Evolutionary conservation across 2,888 invertebrate species (phyloP), one percentile per base, ranked within the genome.

Genomic region (Vannuccia rotundouncinata): DNA sequence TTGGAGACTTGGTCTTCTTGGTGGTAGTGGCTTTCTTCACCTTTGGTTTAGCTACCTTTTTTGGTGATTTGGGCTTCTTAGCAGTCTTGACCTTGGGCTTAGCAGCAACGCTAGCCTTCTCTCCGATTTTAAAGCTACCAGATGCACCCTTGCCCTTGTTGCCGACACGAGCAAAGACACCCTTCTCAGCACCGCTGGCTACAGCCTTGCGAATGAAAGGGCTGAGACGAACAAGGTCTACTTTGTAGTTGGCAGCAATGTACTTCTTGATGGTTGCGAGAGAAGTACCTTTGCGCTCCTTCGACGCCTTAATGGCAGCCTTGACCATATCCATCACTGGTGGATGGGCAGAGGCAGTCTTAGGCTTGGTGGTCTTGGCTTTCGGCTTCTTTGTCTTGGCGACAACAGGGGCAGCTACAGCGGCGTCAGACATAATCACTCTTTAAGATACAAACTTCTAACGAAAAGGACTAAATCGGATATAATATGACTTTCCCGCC

Each of bases 201-300:
- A 91, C 83, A 83, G 90, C 91, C 81, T 90, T 91, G 82, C 90
- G 91, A 83, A 92, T 91, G 86, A 90, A 91, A 0, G 89, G 89
- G 0, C 90, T 89, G 74, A 90, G 84, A 83, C 91, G 91, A 81
- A 90, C 90, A 0, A 89, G 88, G 84, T 91, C 91, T 1, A 91
- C 88, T 81, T 90, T 90, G 89, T 91, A 91, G 80, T 89, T 90
- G 29, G 89, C 87, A 10, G 89, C 86, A 77, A 92, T 90, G 85
- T 91, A 92, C 84, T 92, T 92, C 85, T 91, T 92, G 85, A 92
- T 91, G 0, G 91, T 90, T 74, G 86, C 85, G 0, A 88, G 83
- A 0, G 91, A 91, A 0, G 91, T 91, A 30, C 92, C 92, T 79
- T 90, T 90, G 30, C 90, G 89, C 84, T 88, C 87, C 79, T 85